Evolutionary conservation across 1,140 invertebrate species (phyloP).

Genomic region (Papilio polytes): DNA sequence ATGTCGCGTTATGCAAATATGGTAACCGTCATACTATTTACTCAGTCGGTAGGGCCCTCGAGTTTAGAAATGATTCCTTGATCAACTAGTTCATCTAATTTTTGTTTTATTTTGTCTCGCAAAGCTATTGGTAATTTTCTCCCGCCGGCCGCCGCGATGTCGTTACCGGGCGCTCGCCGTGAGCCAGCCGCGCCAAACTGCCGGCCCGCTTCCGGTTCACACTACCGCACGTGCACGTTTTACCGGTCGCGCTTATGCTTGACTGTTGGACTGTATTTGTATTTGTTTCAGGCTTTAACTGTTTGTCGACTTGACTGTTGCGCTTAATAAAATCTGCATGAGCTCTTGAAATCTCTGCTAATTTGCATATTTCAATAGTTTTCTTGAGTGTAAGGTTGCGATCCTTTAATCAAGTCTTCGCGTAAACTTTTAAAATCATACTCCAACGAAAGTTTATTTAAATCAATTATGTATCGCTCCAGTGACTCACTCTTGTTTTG

Average conservation of each 20-base stretch:
- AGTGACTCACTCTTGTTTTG: constrained; percentile 40
- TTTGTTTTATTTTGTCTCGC: no score
- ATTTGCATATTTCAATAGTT: constrained; percentile 39
- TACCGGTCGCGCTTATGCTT: no score
- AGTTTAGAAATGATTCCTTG: constrained; percentile 41
- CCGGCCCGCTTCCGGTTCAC: no score
- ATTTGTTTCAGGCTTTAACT: no score
- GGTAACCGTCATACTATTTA: constrained; percentile 44
- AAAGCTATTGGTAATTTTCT: no score
- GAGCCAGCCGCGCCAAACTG: background rate
- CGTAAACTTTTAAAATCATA: constrained; percentile 48
- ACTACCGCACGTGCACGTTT: no score
- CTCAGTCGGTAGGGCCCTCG: constrained; percentile 39
- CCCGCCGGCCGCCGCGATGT: constrained; percentile 1
- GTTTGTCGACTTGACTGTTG: no score
- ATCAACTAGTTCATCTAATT: constrained; percentile 45
- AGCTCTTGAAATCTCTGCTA: constrained; percentile 28
- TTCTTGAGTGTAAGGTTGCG: constrained; percentile 37
- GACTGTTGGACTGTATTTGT: no score
- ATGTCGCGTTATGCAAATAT: no score
- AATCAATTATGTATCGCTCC: constrained; percentile 48
- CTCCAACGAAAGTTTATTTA: constrained; percentile 47
- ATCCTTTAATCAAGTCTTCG: constrained; percentile 47
- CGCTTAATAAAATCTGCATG: background rate
- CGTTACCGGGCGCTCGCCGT: background rate